Evolutionary conservation across 2,113 vertebrate species (phyloP).

Genomic region (Oplegnathus fasciatus): DNA sequence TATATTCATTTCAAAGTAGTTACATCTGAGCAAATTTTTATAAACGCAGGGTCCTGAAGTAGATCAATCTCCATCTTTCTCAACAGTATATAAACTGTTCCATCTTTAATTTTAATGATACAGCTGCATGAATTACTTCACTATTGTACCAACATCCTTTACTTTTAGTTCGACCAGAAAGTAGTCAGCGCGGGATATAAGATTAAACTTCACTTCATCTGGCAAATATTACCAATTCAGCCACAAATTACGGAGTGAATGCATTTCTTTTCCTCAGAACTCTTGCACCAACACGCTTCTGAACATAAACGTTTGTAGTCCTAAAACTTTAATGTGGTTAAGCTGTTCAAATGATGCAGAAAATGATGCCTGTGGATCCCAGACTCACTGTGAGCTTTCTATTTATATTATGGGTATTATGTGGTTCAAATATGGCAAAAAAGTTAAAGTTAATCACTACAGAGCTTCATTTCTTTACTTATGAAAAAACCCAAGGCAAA

Average conservation of each 20-base stretch:
- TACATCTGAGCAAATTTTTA: not conserved
- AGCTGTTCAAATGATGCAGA: not conserved
- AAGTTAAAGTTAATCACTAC: conserved; percentile 32
- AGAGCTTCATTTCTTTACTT: conserved; percentile 47
- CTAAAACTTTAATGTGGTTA: not conserved
- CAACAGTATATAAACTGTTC: not conserved
- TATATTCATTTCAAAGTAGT: not conserved
- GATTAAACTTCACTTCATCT: not conserved
- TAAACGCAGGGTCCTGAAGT: no score
- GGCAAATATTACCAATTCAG: not conserved
- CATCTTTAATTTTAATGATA: not conserved
- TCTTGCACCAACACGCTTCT: not conserved
- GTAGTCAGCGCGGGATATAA: not conserved
- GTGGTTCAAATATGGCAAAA: conserved; percentile 66
- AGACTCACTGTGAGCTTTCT: conserved; percentile 21
- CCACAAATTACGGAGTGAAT: not conserved
- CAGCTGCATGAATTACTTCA: not conserved
- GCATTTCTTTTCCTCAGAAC: not conserved
- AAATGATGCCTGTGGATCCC: conserved; percentile 17
- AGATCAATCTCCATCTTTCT: not conserved
- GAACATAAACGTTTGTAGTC: not conserved
- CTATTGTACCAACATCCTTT: not conserved
- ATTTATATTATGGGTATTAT: conserved; percentile 61
- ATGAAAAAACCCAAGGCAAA: conserved; percentile 63
- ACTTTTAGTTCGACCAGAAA: not conserved